Conservation (phyloP, 2,888 invertebrate species). For the Byasa hedistus region DNA sequence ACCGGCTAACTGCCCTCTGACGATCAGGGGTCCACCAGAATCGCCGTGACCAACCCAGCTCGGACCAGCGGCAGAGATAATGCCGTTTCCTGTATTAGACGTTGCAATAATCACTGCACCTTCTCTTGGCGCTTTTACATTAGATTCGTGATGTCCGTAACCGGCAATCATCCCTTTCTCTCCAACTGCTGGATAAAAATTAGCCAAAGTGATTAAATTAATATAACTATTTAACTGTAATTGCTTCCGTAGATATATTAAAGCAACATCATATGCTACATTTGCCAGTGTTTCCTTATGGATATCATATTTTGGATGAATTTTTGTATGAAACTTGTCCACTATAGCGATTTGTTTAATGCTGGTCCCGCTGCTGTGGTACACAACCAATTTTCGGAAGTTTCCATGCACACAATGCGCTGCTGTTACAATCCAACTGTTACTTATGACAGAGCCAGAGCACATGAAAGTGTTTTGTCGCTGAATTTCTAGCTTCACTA, state of each 20-base stretch:
- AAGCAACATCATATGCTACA: slow-evolving; percentile 3
- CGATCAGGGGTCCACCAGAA: slow-evolving; percentile 12
- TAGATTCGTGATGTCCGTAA: neutral
- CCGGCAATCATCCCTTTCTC: slow-evolving; percentile 4
- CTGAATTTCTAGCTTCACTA: slow-evolving; percentile 3
- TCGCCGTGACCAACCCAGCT: neutral
- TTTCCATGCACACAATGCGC: slow-evolving; percentile 1
- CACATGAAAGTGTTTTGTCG: neutral
- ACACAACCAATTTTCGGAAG: neutral
- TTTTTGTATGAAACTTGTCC: neutral
- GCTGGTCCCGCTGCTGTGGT: neutral
- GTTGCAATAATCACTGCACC: neutral
- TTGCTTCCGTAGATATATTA: neutral
- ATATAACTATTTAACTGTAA: neutral
- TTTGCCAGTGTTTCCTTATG: neutral
- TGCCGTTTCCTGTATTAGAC: neutral
- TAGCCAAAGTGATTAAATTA: neutral
- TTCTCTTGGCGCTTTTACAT: slow-evolving; percentile 2
- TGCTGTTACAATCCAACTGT: slow-evolving; percentile 7
- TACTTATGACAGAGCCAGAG: slow-evolving; percentile 10
- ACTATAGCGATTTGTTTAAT: neutral
- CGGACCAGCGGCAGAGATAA: neutral
- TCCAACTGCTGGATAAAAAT: neutral
- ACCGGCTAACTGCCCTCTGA: neutral
- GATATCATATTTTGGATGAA: neutral